Base-by-base conservation (phyloP, 92 coral and sea anemone genomes). In the Isaurus tuberculatus region DNA sequence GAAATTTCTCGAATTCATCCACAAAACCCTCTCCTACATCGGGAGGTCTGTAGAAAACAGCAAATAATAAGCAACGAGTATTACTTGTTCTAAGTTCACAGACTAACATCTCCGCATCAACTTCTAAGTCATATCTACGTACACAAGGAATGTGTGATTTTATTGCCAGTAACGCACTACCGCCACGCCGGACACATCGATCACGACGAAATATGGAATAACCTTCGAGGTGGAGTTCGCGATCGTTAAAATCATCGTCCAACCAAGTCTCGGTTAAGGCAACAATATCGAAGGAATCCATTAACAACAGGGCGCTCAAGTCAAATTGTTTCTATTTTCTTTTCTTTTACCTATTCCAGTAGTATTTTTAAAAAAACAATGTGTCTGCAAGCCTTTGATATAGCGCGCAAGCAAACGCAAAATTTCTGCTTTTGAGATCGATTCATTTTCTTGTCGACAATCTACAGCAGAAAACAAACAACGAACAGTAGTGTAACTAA, bases 41-140 rank as follows among this genome's bases (percentile, higher is more conserved):
- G 2, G 88, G 84, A 36, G 79, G 84, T 85, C 79, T 75, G 61
- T 75, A 66, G 69, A 75, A 85, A 85, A 85, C 77, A 8, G 88
- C 88, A 65, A 83, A 71, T 70, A 83, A 33, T 32, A 83, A 23
- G 69, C 79, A 30, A 19, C 79, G 79, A 2, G 70, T 46, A 17
- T 51, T 82, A 82, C 73, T 80, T 80, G 85, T 34, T 7, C 23
- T 80, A 14, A 80, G 74, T 66, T 66, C 75, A 80, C 66, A 65
- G 33, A 25, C 75, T 43, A 65, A 16, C 75, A 66, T 81, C 75
- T 81, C 85, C 40, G 85, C 28, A 37, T 81, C 48, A 67, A 81
- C 75, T 60, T 82, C 79, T 20, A 82, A 30, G 44, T 44, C 86
- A 23, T 19, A 27, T 51, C 65, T 65, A 51, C 81, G 87, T 28